Base-by-base conservation (phyloP, 1,140 invertebrate genomes). In the Spodoptera frugiperda region DNA sequence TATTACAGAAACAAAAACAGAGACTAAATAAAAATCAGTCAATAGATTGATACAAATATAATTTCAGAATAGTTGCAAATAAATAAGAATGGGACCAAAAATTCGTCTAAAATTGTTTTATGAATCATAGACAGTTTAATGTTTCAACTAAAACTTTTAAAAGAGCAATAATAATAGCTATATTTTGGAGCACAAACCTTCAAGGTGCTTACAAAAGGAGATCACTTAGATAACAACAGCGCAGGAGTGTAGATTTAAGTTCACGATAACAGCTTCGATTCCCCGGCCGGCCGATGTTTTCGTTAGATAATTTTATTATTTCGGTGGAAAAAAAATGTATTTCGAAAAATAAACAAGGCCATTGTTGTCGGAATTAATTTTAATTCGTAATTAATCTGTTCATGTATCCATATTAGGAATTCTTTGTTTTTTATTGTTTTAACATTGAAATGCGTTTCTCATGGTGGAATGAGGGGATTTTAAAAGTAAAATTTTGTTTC, bases 181-280 rank as follows among this genome's bases (percentile, higher is more conserved):
- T 80, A 82, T 82, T 61, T 61, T 79, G 75, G 75, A 73, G 44
- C 70, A 59, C 30, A 46, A n/a, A 59, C 70, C 70, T 73, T 55
- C 49, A 59, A 73, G 82, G 76, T 78, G 78, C 71, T 48, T 81
- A 87, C 84, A 88, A 90, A 89, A 91, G 85, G 67, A 83, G 86
- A 89, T 89, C 73, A 53, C 12, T 55, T 57, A 44, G 89, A 91
- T 91, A 91, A 82, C 70, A 84, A 82, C 79, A 83, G 82, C 87
- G 86, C 81, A 81, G 81, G 80, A 73, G 81, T 70, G 81, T 77
- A 77, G 89, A 91, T 91, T 77, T 82, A 67, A 85, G 71, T 82
- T 78, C 73, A 39, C 44, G 88, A 89, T 89, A 89, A 80, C 76
- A 76, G 77, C 77, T 89, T 89, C 84, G 89, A 89, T 89, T 87